Evolutionary conservation across 1,140 invertebrate species (phyloP), one percentile per base, ranked within the genome.

Genomic region (Brachionus sp.): DNA sequence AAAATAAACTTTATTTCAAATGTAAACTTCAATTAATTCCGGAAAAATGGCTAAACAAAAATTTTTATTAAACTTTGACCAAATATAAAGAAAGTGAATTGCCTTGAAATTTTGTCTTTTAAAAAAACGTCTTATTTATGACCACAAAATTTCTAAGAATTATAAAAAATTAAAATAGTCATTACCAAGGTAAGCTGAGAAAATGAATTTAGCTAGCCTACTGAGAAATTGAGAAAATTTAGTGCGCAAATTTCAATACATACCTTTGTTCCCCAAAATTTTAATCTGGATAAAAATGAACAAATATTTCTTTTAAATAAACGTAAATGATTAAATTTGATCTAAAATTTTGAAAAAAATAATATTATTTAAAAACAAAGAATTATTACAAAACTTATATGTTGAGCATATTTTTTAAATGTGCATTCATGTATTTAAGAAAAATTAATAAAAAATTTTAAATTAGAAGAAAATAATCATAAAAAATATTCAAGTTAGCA

Each of bases 381-480:
- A 57, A 57, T 57, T 19, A 66, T 66, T 66, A 66, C 64, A 66
- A 33, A 66, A 66, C 33, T 66, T 23, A 13, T 33, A 66, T 37
- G 25, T 13, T 37, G 13, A 37, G 29, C 25, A 37, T 33, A 66
- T 66, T 37, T 66, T 16, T 25, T n/a, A 25, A 57, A 57, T 66
- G 25, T 66, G 33, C 16, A 66, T 66, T 66, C 64, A 66, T 66
- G 64, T 66, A 66, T 66, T 66, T 33, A 23, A 66, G 25, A 64
- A 13, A 66, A 66, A 66, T 57, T 57, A 66, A 66, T 33, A 66
- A 66, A 66, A 66, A 33, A 33, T 66, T 66, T 7, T 2, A 33
- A 33, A 33, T 37, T 33, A 66, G 12, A 33, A 66, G 33, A 66
- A 33, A 66, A 66, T 66, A 66, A 66, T 66, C 64, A 66, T 66